Percentiles rank a stretch among this genome's conserved stretches.
phyloP scores from a whole-genome alignment of 1,140 invertebrate species.

The Orussus abietinus region DNA sequence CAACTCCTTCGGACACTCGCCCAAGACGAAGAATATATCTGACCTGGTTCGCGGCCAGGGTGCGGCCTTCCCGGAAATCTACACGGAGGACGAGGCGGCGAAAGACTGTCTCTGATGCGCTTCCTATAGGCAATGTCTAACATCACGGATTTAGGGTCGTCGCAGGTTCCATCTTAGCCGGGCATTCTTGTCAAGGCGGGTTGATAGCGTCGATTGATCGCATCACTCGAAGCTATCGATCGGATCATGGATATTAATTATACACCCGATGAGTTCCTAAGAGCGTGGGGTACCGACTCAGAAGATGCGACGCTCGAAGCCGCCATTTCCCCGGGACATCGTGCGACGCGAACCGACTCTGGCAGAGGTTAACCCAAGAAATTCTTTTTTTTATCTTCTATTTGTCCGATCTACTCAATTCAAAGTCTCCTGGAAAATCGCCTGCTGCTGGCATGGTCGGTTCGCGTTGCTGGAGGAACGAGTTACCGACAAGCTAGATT shows the following conservation, averaged over 20 bases:
- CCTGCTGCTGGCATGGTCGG: too few relatives aligned
- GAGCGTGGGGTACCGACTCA: neutral
- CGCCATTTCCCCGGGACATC: too few relatives aligned
- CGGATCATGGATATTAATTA: neutral
- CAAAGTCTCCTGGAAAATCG: too few relatives aligned
- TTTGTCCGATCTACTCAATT: too few relatives aligned
- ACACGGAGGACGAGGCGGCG: constrained; percentile 37
- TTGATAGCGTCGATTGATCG: constrained; percentile 3
- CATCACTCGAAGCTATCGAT: constrained; percentile 1
- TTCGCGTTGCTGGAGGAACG: too few relatives aligned
- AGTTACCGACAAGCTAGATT: too few relatives aligned
- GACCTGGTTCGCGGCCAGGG: constrained; percentile 24
- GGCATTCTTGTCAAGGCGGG: too few relatives aligned
- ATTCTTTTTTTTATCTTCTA: too few relatives aligned
- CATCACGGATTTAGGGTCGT: constrained; percentile 29
- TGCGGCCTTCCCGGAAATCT: constrained; percentile 27
- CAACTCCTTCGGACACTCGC: constrained; percentile 40
- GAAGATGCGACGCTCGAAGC: neutral
- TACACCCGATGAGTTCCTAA: neutral
- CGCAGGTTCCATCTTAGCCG: too few relatives aligned
- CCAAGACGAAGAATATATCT: constrained; percentile 27
- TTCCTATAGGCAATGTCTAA: constrained; percentile 31
- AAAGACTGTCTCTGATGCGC: constrained; percentile 50
- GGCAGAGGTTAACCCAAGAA: too few relatives aligned
- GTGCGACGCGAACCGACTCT: too few relatives aligned